Percentiles rank a stretch among this genome's conserved stretches.
phyloP scores from a whole-genome alignment of 2,113 vertebrate species.

The Ammodytes marinus region DNA sequence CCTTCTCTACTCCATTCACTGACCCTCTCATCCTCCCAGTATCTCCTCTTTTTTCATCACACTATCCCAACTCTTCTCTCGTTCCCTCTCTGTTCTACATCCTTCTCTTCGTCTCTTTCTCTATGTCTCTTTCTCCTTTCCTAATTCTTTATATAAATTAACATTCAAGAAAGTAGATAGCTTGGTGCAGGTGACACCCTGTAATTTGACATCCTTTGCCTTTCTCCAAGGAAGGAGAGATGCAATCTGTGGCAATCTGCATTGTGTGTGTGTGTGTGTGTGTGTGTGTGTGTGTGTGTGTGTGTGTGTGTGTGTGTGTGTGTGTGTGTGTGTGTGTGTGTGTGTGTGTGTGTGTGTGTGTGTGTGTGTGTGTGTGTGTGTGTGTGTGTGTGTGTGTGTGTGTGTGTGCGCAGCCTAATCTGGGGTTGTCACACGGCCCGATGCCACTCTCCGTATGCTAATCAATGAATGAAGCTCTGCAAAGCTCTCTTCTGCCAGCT shows the following conservation, averaged over 20 bases:
- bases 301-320: slow-evolving; percentile 61
- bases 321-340: slow-evolving; percentile 68
- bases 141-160: slow-evolving; percentile 99
- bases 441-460: slow-evolving; percentile 97
- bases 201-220: slow-evolving; percentile 93
- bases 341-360: slow-evolving; percentile 39
- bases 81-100: slow-evolving; percentile 10
- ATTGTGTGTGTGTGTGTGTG: slow-evolving; percentile 59
- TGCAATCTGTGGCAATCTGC: slow-evolving; percentile 91
- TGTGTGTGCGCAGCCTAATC: slow-evolving; percentile 88
- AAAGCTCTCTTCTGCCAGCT: slow-evolving; percentile 94
- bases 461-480: slow-evolving; percentile 95
- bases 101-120: slow-evolving; percentile 21
- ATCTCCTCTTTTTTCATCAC: background rate
- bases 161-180: slow-evolving; percentile 95
- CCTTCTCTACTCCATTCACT: background rate
- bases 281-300: slow-evolving; percentile 38
- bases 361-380: slow-evolving; percentile 60
- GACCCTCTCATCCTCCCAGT: background rate
- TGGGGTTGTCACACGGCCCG: slow-evolving; percentile 93
- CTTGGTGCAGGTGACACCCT: slow-evolving; percentile 96
- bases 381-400: slow-evolving; percentile 57
- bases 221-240: slow-evolving; percentile 86
- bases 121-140: slow-evolving; percentile 59
- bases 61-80: slow-evolving; percentile 55